Evolutionary conservation across 2,888 invertebrate genomes (phyloP).

Genomic region (Eupeodes luniger): DNA sequence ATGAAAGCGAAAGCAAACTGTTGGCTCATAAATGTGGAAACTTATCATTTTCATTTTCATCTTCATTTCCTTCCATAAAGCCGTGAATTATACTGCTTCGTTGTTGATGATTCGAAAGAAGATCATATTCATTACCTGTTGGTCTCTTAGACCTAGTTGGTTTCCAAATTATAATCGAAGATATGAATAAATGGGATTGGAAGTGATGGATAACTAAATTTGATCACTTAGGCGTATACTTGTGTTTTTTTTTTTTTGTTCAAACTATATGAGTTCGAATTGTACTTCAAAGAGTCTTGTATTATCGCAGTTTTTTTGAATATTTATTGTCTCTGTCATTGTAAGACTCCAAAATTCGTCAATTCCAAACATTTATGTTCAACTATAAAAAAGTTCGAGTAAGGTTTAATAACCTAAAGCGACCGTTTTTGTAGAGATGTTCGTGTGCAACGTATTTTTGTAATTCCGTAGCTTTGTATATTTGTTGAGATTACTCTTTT

Average conservation of each 20-base stretch:
- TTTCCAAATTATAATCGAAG: not conserved
- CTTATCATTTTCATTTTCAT: slow-evolving; percentile 57
- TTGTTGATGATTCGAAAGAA: not conserved
- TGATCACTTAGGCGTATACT: not conserved
- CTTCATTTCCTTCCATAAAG: not conserved
- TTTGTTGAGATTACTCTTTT: too few species aligned
- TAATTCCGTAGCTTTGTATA: too few species aligned
- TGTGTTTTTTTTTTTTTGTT: not conserved
- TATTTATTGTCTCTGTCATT: too few species aligned
- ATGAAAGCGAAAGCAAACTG: slow-evolving; percentile 7
- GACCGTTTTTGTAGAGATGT: too few species aligned
- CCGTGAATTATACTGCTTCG: not conserved
- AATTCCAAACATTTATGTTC: too few species aligned
- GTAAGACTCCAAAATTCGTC: too few species aligned
- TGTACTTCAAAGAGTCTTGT: too few species aligned
- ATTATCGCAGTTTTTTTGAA: too few species aligned
- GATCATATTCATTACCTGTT: not conserved
- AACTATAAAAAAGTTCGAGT: too few species aligned
- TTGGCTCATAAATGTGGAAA: slow-evolving; percentile 46
- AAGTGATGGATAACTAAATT: not conserved
- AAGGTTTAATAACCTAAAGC: too few species aligned
- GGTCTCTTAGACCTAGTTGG: not conserved
- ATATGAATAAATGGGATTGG: not conserved
- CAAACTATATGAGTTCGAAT: too few species aligned
- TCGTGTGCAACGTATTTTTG: too few species aligned